Evolutionary conservation across 2,888 invertebrate species (phyloP).

Genomic region (Maniola hyperantus): DNA sequence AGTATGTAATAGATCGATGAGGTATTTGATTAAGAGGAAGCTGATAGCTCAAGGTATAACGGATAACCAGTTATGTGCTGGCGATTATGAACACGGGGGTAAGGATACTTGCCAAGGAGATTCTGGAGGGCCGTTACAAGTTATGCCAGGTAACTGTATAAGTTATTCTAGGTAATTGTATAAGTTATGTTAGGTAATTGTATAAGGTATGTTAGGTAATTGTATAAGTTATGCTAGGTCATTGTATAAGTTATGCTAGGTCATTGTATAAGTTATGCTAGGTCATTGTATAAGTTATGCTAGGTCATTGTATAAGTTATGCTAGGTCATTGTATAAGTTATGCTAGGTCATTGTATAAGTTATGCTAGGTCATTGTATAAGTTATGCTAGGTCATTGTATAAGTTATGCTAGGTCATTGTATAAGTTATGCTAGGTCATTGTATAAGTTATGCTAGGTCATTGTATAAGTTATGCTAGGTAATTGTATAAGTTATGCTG

Average conservation of each 20-base stretch:
- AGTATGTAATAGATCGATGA: conserved; percentile 68
- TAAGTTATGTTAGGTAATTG: conserved; percentile 55
- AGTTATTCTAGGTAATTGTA: conserved; percentile 51
- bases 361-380: no score
- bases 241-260: no score
- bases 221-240: no score
- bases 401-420: no score
- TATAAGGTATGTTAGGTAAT: conserved; percentile 55
- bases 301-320: conserved; percentile 28
- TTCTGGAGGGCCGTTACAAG: conserved; percentile 75
- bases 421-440: conserved; percentile 61
- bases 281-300: conserved; percentile 58
- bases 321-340: no score
- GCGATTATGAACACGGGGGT: conserved; percentile 72
- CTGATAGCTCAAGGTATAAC: conserved; percentile 62
- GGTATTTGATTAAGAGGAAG: conserved; percentile 63
- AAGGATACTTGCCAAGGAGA: conserved; percentile 78
- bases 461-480: conserved; percentile 56
- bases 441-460: conserved; percentile 55
- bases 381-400: no score
- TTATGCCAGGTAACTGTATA: conserved; percentile 55
- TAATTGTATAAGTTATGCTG: conserved; percentile 56
- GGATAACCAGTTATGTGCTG: conserved; percentile 70
- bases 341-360: no score
- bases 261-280: no score